Base-by-base conservation (phyloP, 2,113 vertebrate genomes). In the Delphinus delphis region DNA sequence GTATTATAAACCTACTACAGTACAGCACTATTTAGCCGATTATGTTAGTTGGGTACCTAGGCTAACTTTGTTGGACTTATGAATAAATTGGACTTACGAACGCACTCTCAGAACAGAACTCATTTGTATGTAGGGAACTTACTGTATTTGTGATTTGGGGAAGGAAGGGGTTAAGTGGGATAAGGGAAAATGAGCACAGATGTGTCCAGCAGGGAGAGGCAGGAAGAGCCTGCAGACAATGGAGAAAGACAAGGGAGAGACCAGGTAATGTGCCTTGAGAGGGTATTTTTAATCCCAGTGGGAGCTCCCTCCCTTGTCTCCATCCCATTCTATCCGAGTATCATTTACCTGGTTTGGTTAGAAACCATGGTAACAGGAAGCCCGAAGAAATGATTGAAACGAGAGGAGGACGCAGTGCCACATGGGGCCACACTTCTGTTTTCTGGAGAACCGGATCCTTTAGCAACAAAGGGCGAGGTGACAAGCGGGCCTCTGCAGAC, bases 291-390 rank as follows among this genome's bases (percentile, higher is more conserved):
- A 18, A 60, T 74, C 70, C 90, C 93, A 11, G 3, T 0, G 67
- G 68, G 92, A 71, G 47, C 58, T 36, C 68, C 60, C 9, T 71
- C 60, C 62, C 41, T 62, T 33, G 44, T 68, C 82, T 92, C 17
- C 36, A 71, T 70, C 83, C 60, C 14, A 23, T 38, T 88, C 60
- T 44, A n/a, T 55, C 89, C 14, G 0, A 12, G 6, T 83, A 67
- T 81, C 92, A 21, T 55, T 96, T 85, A 76, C 88, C 68, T 50
- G 76, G 31, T 25, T 60, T 36, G 41, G 60, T 58, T 47, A 86
- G 91, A 95, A 95, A 79, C 92, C 92, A 55, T 70, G 89, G 86
- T 4, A 68, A 84, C 50, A 58, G 94, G 97, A 96, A 97, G 95
- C 82, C 82, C 1, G 21, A 41, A 91, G 83, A 67, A 58, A 71